Conservation (phyloP, 2,113 vertebrate genomes). For the Eubucco bourcierii region DNA sequence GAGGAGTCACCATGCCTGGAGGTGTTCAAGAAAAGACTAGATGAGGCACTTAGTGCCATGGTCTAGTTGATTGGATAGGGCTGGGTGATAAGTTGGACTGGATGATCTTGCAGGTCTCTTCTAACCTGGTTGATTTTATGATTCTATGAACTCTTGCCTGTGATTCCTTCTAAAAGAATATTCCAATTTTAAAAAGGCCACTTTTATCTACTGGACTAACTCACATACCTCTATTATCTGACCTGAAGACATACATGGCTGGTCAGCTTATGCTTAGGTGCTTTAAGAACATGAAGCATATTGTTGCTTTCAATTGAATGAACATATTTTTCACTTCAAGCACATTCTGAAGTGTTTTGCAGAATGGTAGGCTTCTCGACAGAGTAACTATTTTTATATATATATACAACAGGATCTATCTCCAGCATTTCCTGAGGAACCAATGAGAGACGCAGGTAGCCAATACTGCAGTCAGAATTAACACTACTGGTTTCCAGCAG, state of each 20-base stretch:
- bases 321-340: background rate
- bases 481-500: slow-evolving; percentile 15
- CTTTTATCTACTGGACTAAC: background rate
- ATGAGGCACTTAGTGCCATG: too few species aligned
- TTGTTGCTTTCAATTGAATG: slow-evolving; percentile 6
- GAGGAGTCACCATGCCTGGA: too few species aligned
- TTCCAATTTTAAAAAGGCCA: background rate
- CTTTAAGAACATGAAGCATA: background rate
- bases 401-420: background rate
- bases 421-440: background rate
- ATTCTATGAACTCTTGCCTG: background rate
- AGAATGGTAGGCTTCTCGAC: background rate
- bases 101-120: too few species aligned
- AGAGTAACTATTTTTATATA: background rate
- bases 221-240: background rate
- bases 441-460: background rate
- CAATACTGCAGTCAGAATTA: slow-evolving; percentile 5
- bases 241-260: background rate
- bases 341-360: background rate
- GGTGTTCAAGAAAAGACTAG: too few species aligned
- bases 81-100: too few species aligned
- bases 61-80: too few species aligned
- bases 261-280: background rate
- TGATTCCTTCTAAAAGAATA: background rate
- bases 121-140: too few species aligned